Percentiles rank a stretch among this genome's conserved stretches.
Conservation (phyloP, 2,113 vertebrate species). For the Meleagris gallopavo region DNA sequence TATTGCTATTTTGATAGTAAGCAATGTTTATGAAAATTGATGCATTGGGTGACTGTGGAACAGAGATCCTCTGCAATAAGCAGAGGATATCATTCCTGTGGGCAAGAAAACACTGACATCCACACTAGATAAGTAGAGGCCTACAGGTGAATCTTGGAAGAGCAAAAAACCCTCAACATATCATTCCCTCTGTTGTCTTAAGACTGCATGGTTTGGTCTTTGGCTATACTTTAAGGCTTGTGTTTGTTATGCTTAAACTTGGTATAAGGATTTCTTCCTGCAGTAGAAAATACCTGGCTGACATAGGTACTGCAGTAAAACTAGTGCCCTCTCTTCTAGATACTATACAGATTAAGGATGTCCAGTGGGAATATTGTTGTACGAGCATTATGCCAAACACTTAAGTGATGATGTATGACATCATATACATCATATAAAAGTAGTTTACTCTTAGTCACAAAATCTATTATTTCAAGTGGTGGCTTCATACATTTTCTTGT, state of each 20-base stretch:
- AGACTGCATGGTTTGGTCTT: neutral
- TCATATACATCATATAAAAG: accelerated
- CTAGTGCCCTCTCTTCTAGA: neutral
- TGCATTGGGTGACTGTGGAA: neutral
- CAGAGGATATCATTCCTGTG: neutral
- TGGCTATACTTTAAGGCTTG: neutral
- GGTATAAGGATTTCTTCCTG: neutral
- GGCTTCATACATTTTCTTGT: neutral
- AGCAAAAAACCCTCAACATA: neutral
- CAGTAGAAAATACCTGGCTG: neutral
- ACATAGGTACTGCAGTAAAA: neutral
- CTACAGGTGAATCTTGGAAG: neutral
- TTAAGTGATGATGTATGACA: neutral
- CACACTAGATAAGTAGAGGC: neutral
- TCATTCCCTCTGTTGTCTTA: neutral
- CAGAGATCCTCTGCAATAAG: neutral
- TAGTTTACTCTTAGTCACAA: neutral
- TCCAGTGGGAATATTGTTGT: accelerated
- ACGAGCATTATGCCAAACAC: neutral
- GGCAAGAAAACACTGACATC: neutral
- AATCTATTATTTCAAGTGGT: neutral
- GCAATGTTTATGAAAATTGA: neutral
- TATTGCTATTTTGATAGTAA: neutral
- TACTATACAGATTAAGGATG: neutral
- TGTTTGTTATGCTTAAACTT: neutral